Evolutionary conservation across 2,113 vertebrate species (phyloP).

Genomic region (Gyps fulvus): DNA sequence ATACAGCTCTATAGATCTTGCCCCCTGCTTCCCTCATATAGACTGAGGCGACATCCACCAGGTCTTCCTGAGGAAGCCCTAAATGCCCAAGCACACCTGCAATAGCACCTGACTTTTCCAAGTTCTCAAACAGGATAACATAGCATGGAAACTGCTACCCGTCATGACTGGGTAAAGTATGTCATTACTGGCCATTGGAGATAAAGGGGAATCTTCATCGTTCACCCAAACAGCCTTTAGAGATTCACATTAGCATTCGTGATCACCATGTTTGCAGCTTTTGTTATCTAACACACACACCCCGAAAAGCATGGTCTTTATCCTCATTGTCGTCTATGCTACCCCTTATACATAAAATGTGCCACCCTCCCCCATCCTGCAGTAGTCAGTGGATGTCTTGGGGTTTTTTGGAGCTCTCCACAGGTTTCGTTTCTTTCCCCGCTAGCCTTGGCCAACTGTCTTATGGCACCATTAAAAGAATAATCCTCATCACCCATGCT

Average conservation of each 20-base stretch:
- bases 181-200: neutral
- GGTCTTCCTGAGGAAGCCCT: neutral
- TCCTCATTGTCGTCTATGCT: neutral
- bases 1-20: neutral
- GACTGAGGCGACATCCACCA: neutral
- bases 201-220: neutral
- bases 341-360: neutral
- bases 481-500: neutral
- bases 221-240: neutral
- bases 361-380: rapidly evolving
- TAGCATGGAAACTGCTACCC: neutral
- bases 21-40: neutral
- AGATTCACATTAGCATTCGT: neutral
- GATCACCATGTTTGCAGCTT: neutral
- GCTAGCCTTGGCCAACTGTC: neutral
- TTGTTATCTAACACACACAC: neutral
- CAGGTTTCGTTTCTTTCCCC: neutral
- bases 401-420: neutral
- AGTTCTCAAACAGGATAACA: neutral
- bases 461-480: neutral
- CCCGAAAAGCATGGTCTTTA: neutral
- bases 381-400: neutral
- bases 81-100: neutral
- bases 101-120: neutral
- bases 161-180: neutral